phyloP scores from a whole-genome alignment of 2,113 vertebrate species.

The Meles meles region DNA sequence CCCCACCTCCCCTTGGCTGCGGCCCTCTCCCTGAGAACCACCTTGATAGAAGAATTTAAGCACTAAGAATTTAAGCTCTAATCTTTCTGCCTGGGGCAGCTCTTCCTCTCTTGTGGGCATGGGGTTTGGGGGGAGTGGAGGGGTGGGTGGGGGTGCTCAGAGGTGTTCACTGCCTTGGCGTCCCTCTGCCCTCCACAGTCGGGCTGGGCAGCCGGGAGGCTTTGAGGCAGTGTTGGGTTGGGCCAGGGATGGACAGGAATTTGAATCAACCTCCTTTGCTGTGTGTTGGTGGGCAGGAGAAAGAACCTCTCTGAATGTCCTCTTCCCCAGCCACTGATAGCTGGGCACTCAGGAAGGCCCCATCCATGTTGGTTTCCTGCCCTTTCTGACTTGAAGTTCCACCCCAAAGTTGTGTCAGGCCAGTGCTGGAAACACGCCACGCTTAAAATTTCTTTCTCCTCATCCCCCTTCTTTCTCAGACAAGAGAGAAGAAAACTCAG shows the following conservation, averaged over 20 bases:
- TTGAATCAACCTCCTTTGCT: not conserved
- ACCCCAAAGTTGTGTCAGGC: not conserved
- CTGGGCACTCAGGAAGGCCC: not conserved
- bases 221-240: not conserved
- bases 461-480: not conserved
- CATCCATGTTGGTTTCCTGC: accelerated
- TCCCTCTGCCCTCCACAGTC: not conserved
- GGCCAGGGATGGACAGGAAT: not conserved
- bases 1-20: not conserved
- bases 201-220: not conserved
- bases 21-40: not conserved
- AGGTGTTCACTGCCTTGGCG: not conserved
- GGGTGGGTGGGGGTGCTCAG: not conserved
- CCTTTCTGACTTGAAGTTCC: not conserved
- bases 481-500: not conserved
- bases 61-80: too few relatives aligned
- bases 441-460: not conserved
- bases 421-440: not conserved
- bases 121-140: not conserved
- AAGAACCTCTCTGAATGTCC: not conserved
- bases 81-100: not conserved
- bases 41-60: not conserved
- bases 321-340: not conserved
- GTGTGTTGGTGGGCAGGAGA: not conserved
- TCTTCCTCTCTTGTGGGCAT: not conserved